Evolutionary conservation across 2,113 vertebrate species (phyloP).

Genomic region (Prunella himalayana): DNA sequence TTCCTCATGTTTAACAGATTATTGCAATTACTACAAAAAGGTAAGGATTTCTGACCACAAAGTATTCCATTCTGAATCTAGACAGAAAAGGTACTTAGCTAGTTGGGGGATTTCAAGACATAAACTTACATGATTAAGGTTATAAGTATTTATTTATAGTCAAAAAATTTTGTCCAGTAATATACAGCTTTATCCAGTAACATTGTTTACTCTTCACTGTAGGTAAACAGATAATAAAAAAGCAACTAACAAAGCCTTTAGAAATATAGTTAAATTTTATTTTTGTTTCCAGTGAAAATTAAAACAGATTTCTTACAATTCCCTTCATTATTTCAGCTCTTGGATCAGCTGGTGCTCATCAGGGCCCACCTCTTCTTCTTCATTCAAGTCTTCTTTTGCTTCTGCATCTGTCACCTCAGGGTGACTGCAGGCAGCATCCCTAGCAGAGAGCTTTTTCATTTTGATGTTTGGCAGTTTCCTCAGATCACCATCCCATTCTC

Average conservation of each 20-base stretch:
- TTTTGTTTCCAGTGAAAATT: background rate
- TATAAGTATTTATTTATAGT: background rate
- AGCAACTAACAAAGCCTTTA: background rate
- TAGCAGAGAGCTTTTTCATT: constrained; percentile 83
- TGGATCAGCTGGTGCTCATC: background rate
- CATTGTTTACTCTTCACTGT: background rate
- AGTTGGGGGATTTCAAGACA: background rate
- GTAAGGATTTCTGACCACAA: background rate
- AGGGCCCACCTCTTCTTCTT: constrained; percentile 15
- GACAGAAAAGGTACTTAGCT: background rate
- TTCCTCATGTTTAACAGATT: background rate
- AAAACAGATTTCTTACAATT: background rate
- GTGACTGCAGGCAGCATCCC: constrained; percentile 55
- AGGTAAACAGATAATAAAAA: background rate
- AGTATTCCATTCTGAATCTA: background rate
- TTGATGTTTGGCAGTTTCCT: constrained; percentile 94
- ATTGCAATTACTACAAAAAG: background rate
- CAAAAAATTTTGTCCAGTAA: background rate
- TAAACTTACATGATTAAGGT: background rate
- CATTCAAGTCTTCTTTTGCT: constrained; percentile 8
- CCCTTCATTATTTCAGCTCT: constrained; percentile 11
- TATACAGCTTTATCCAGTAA: background rate
- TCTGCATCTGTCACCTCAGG: constrained; percentile 35
- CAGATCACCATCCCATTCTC: constrained; percentile 91
- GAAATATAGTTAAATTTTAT: constrained; percentile 18